Evolutionary conservation across 2,797 vertebrate species (phyloP).

Genomic region (Champsocephalus esox): DNA sequence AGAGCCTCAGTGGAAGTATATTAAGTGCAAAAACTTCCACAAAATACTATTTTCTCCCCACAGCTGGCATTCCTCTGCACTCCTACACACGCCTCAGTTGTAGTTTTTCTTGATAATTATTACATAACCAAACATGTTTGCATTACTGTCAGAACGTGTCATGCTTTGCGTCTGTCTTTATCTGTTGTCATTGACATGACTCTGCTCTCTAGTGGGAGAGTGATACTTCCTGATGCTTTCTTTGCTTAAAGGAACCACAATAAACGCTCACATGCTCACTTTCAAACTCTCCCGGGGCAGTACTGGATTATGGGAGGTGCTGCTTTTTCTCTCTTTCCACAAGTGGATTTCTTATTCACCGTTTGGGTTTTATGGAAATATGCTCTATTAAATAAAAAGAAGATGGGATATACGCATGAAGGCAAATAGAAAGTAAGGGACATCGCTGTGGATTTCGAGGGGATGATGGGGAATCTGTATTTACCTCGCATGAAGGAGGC

Average conservation of each 20-base stretch:
- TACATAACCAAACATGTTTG: not conserved
- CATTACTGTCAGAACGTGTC: not conserved
- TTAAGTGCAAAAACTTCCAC: conserved; percentile 37
- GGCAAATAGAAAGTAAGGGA: not conserved
- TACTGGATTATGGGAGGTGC: conserved; percentile 36
- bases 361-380: conserved; percentile 6
- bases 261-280: conserved; percentile 3
- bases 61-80: conserved; percentile 11
- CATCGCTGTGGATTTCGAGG: conserved; percentile 36
- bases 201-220: conserved; percentile 2
- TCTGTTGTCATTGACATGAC: conserved; percentile 25
- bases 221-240: conserved; percentile 23
- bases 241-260: not conserved
- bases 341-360: conserved; percentile 34
- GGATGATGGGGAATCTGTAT: conserved; percentile 57
- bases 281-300: conserved; percentile 37
- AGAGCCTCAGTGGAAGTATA: conserved; percentile 50
- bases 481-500: conserved; percentile 46
- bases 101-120: conserved; percentile 1
- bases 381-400: conserved; percentile 10
- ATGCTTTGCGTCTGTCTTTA: not conserved
- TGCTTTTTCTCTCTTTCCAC: conserved; percentile 43
- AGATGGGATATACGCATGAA: conserved; percentile 17
- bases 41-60: conserved; percentile 35
- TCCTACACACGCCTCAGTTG: not conserved